A percentile compares a stretch with the other conserved stretches of the same genome.
These are phyloP conservation scores for Apotomis capreana DNA, from an alignment of 2,888 invertebrate genomes.

Conservation along the genomic window DNA sequence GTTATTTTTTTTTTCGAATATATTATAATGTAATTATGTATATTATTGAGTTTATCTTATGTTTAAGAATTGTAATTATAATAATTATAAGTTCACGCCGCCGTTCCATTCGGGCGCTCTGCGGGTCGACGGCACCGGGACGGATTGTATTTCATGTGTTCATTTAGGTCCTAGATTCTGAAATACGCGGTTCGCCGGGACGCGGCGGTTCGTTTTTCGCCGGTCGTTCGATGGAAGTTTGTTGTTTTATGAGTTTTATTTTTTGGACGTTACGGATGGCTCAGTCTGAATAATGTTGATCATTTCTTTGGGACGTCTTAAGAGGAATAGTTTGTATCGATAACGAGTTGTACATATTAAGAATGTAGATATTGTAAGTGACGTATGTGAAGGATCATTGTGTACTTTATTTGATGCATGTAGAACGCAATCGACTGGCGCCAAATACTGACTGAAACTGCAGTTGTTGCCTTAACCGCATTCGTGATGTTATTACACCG, in stretches of 20 bases:
- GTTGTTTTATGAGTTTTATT: conserved; percentile 80
- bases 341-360: conserved; percentile 53
- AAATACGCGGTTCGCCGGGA: conserved; percentile 71
- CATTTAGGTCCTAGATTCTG: conserved; percentile 81
- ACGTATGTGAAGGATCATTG: conserved; percentile 44
- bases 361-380: conserved; percentile 48
- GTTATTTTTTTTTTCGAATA: conserved; percentile 77
- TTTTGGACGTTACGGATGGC: conserved; percentile 71
- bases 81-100: conserved; percentile 70
- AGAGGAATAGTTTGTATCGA: conserved; percentile 47
- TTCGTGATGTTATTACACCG: conserved; percentile 27
- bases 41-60: conserved; percentile 81
- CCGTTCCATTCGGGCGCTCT: conserved; percentile 62
- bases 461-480: conserved; percentile 38
- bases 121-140: conserved; percentile 61
- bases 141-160: conserved; percentile 81
- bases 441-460: conserved; percentile 41
- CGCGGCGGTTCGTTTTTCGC: conserved; percentile 68
- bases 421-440: conserved; percentile 31
- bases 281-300: conserved; percentile 82
- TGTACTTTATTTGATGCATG: conserved; percentile 45
- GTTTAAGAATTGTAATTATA: conserved; percentile 80
- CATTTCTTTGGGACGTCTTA: conserved; percentile 75
- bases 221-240: conserved; percentile 74
- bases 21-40: conserved; percentile 81